phyloP scores from a whole-genome alignment of 2,113 vertebrate genomes.

The mouse (Mus musculus) region GRCm39 chr3:43358501-43359000 shows the following conservation, averaged over 20 bases:
- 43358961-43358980: not conserved
- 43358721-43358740: not conserved
- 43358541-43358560: not conserved
- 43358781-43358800: not conserved
- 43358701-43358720: not conserved
- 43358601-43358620: not conserved
- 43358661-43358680: too few relatives aligned
- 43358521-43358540: not conserved
- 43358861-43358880: not conserved
- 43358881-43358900: not conserved
- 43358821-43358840: not conserved
- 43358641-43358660: not conserved
- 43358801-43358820: not conserved
- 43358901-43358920: not conserved
- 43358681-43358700: not conserved
- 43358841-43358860: not conserved
- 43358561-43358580: too few relatives aligned
- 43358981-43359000: not conserved
- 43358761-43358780: not conserved
- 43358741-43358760: too few relatives aligned
- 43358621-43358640: not conserved
- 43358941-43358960: not conserved
- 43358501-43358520: too few relatives aligned
- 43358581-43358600: not conserved
- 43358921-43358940: not conserved